These are phyloP conservation scores for Drosophila serrata DNA, from an alignment of 1,140 invertebrate genomes.

Conservation along the genomic window DNA sequence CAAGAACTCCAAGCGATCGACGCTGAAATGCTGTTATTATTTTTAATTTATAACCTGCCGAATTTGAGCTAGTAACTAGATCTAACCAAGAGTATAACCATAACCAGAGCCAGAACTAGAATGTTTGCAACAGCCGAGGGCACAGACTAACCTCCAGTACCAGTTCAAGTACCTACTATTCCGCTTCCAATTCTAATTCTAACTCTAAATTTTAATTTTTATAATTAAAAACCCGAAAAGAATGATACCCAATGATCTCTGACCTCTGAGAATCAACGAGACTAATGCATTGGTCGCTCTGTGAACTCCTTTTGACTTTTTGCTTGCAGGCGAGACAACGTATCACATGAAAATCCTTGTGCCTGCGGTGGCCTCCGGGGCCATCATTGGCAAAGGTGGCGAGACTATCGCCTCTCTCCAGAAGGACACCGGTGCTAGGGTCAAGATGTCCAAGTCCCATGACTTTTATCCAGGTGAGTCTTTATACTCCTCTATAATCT, in stretches of 20 bases:
- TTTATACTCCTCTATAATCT: rapidly evolving
- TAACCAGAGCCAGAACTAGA: conserved; percentile 34
- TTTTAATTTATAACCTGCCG: conserved; percentile 75
- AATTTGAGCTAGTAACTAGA: conserved; percentile 38
- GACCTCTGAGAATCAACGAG: conserved; percentile 14
- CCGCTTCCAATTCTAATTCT: conserved; percentile 11
- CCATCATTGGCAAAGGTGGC: conserved; percentile 98
- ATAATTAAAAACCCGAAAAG: neutral
- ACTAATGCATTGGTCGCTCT: conserved; percentile 54
- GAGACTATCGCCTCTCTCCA: conserved; percentile 98
- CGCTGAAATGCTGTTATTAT: conserved; percentile 76
- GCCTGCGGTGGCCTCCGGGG: conserved; percentile 97
- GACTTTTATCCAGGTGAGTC: conserved; percentile 98
- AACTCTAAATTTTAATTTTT: conserved; percentile 2
- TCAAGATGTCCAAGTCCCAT: conserved; percentile 99
- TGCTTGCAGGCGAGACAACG: conserved; percentile 88
- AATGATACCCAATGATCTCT: conserved; percentile 7
- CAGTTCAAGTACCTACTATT: conserved; percentile 20
- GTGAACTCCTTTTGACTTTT: conserved; percentile 54
- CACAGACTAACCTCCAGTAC: conserved; percentile 38
- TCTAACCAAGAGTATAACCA: conserved; percentile 16
- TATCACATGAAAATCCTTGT: conserved; percentile 98
- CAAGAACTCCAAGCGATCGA: conserved; percentile 36
- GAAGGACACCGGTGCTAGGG: conserved; percentile 96
- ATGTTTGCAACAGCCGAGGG: conserved; percentile 39